These are phyloP conservation scores for Drosophila parthenogenetica DNA, from an alignment of 2,888 invertebrate genomes.

Conservation along the genomic window DNA sequence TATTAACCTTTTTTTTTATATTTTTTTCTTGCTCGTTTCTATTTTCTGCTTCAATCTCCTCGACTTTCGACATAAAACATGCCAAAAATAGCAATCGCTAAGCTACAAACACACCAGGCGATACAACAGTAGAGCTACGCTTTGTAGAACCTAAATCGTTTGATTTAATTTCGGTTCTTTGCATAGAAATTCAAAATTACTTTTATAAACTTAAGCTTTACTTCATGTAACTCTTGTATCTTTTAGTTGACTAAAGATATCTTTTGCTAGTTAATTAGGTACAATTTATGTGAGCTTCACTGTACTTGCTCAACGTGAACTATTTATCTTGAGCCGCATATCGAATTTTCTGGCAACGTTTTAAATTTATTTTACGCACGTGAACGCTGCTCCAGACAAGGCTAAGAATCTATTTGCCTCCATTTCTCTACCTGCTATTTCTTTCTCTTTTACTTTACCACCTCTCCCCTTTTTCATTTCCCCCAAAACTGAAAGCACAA, in stretches of 20 bases:
- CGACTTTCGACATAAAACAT: constrained; percentile 66
- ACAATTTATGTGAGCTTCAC: constrained; percentile 4
- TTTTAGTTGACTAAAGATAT: no score
- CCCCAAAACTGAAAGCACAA: background rate
- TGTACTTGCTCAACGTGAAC: constrained; percentile 18
- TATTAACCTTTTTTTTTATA: constrained; percentile 68
- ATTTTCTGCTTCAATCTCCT: constrained; percentile 31
- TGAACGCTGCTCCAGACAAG: constrained; percentile 39
- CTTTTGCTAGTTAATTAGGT: no score
- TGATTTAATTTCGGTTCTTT: no score
- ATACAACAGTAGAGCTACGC: constrained; percentile 22
- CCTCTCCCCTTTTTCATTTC: no score
- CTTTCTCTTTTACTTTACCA: background rate
- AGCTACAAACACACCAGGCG: constrained; percentile 14
- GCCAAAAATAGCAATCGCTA: constrained; percentile 69
- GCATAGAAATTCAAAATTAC: no score
- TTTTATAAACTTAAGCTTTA: no score
- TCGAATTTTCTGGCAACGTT: constrained; percentile 45
- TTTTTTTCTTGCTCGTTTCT: constrained; percentile 26
- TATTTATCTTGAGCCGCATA: constrained; percentile 30
- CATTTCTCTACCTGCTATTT: background rate
- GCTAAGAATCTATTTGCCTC: background rate
- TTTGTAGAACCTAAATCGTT: background rate
- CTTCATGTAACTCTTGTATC: no score
- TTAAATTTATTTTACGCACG: constrained; percentile 76